These are phyloP conservation scores for Cololabis saira DNA, from an alignment of 2,113 vertebrate species.

Conservation along the genomic window DNA sequence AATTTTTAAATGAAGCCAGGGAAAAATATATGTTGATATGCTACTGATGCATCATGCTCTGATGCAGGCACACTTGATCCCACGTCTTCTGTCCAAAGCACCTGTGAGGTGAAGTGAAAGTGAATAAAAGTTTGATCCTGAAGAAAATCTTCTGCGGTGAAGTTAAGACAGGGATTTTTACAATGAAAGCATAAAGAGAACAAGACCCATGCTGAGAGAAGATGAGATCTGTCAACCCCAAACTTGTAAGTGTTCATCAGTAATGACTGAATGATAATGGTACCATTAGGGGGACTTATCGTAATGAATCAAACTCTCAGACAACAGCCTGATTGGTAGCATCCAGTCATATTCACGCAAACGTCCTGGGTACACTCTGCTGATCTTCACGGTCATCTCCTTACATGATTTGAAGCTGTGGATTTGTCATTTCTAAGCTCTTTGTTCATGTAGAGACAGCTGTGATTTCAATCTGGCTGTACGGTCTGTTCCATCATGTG, in stretches of 20 bases:
- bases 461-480: slow-evolving; percentile 16
- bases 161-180: no score
- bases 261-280: not conserved
- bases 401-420: not conserved
- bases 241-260: not conserved
- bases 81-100: no score
- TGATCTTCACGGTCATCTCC: not conserved
- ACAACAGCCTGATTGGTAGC: not conserved
- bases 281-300: not conserved
- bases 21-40: no score
- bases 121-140: no score
- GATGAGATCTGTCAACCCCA: no score
- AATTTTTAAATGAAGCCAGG: no score
- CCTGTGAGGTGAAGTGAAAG: no score
- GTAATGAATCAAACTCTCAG: not conserved
- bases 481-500: not conserved
- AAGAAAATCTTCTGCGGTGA: no score
- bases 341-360: not conserved
- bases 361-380: not conserved
- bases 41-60: no score
- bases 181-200: no score
- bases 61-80: no score
- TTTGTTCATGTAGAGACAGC: slow-evolving; percentile 7
- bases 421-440: slow-evolving; percentile 10
- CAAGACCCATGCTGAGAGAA: no score